Evolutionary conservation across 2,888 invertebrate species (phyloP), one percentile per base, ranked within the genome.

Genomic region (Itoplectis maculator): DNA sequence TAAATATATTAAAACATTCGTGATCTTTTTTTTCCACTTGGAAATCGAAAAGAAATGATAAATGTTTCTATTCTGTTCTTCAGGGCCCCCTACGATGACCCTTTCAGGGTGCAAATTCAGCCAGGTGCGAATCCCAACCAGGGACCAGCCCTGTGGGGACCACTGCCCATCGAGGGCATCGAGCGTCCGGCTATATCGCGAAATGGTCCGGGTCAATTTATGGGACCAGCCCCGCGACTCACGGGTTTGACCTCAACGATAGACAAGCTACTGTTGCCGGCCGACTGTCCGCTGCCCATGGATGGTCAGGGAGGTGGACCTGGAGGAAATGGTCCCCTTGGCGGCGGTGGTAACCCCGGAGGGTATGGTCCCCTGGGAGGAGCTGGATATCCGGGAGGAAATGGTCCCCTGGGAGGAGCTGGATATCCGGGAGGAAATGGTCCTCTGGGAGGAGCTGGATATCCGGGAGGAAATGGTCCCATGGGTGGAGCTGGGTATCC

Each of bases 241-340:
- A 84, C 69, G 13, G 87, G 86, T 9, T 81, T 88, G 8, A 76
- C 74, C 7, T 66, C 87, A 0, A 85, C 15, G 68, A 72, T 89
- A 23, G 89, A 88, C 20, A 84, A 78, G 56, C 13, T 89, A n/a
- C 74, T 88, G 23, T 51, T 88, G 35, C 88, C 88, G 0, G 87
- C 86, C 13, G 4, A 37, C 7, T 59, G 18, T 87, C 20, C 51
- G 7, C 9, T 20, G 9, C 51, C 51, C 18, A 51, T 51, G 51
- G 51, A 51, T 51, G 49, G 18, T 49, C 15, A n/a, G 8, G 49
- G 15, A 18, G 18, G 8, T 0, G 18, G 49, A 18, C 18, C 49
- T 4, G 5, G 15, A 2, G 45, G 45, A 45, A n/a, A n/a, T n/a
- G n/a, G n/a, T n/a, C n/a, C n/a, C n/a, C n/a, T n/a, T n/a, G n/a